Percentiles rank a stretch among this genome's conserved stretches.
Evolutionary conservation across 2,113 vertebrate genomes (phyloP).

Genomic region (Lagenorhynchus albirostris): DNA sequence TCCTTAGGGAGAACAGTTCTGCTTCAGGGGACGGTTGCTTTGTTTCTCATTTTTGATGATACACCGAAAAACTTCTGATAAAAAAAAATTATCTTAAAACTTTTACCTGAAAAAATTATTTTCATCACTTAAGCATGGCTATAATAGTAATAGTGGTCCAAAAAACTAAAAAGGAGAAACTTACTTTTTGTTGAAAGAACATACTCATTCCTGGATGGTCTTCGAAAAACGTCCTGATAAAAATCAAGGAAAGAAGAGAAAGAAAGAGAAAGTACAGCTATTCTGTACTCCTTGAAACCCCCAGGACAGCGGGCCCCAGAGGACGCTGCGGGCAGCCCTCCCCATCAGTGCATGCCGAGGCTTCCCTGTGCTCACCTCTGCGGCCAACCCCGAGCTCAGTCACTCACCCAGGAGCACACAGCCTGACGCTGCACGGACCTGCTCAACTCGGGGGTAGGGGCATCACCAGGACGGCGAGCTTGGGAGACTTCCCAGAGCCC

Average conservation of each 20-base stretch:
- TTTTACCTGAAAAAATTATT: background rate
- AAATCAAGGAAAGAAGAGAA: slow-evolving; percentile 56
- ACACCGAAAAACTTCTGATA: background rate
- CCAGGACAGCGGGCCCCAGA: too few species aligned
- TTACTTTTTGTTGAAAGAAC: slow-evolving; percentile 94
- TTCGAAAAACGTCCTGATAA: slow-evolving; percentile 93
- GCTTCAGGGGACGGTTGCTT: background rate
- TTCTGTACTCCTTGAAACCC: background rate
- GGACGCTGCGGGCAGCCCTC: background rate
- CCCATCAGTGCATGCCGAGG: background rate
- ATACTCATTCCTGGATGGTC: slow-evolving; percentile 94
- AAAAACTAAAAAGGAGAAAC: slow-evolving; percentile 69
- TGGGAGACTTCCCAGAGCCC: background rate
- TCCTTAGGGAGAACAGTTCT: background rate
- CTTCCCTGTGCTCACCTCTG: too few species aligned
- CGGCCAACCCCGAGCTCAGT: too few species aligned
- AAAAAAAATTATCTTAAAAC: background rate
- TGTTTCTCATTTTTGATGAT: background rate
- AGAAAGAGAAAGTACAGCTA: too few species aligned
- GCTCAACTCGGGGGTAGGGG: background rate
- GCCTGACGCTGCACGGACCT: background rate
- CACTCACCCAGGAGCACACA: background rate
- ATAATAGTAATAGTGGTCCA: background rate
- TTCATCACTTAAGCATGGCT: background rate
- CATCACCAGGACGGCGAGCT: background rate